phyloP scores from a whole-genome alignment of 2,888 invertebrate genomes.

The Hypolimnas misippus region DNA sequence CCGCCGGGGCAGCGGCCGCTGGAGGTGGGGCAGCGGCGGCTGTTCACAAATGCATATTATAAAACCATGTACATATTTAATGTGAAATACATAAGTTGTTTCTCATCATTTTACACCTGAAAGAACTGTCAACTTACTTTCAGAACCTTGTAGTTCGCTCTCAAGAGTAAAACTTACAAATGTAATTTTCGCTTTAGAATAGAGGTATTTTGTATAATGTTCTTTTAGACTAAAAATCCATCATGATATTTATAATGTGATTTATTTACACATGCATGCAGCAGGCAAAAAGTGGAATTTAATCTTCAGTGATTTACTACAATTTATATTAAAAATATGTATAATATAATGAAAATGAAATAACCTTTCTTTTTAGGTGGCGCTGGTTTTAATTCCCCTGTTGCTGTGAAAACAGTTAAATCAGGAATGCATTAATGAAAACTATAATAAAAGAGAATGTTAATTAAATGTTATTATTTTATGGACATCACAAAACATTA shows the following conservation, averaged over 20 bases:
- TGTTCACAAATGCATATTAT: too few relatives aligned
- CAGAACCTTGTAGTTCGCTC: not conserved
- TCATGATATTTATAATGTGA: too few relatives aligned
- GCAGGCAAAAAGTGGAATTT: too few relatives aligned
- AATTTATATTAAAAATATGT: not conserved
- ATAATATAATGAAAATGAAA: slow-evolving; percentile 14
- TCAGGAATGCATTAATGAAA: slow-evolving; percentile 29
- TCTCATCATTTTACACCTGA: too few relatives aligned
- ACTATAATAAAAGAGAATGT: slow-evolving; percentile 27
- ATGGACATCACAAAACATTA: too few relatives aligned
- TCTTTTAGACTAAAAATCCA: too few relatives aligned
- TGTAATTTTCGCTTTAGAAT: too few relatives aligned
- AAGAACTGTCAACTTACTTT: not conserved
- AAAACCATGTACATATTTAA: not conserved
- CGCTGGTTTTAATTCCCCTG: slow-evolving; percentile 60
- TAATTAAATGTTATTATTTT: too few relatives aligned
- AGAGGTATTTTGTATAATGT: too few relatives aligned
- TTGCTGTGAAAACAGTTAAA: slow-evolving; percentile 49
- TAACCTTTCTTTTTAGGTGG: slow-evolving; percentile 51
- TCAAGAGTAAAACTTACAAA: too few relatives aligned
- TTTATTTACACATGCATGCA: too few relatives aligned
- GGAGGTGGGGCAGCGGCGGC: slow-evolving; percentile 17
- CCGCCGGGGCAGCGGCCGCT: slow-evolving; percentile 58
- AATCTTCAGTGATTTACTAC: not conserved
- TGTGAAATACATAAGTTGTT: too few relatives aligned